phyloP scores from a whole-genome alignment of 1,140 invertebrate genomes.

The Contarinia nasturtii region DNA sequence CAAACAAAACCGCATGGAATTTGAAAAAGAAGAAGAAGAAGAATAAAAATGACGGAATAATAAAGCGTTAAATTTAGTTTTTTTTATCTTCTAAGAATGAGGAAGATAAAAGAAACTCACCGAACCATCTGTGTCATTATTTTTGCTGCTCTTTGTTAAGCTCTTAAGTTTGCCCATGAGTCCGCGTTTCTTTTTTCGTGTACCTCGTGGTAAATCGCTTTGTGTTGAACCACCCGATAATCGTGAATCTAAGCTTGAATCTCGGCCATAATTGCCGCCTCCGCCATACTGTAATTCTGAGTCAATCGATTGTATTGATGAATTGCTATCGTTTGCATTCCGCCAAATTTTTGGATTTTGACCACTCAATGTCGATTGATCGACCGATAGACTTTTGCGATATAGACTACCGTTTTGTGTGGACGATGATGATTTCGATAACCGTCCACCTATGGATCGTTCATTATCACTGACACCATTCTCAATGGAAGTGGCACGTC shows the following conservation, averaged over 20 bases:
- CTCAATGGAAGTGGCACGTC: constrained; percentile 27
- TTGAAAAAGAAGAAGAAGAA: no score
- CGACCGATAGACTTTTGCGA: constrained; percentile 48
- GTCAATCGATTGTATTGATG: constrained; percentile 58
- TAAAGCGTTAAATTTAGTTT: neutral
- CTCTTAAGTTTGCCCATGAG: constrained; percentile 67
- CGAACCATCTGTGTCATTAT: constrained; percentile 24
- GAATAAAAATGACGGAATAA: no score
- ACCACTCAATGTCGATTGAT: constrained; percentile 38
- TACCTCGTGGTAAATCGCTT: constrained; percentile 51
- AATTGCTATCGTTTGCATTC: constrained; percentile 57
- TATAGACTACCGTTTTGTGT: constrained; percentile 35
- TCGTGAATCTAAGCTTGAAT: constrained; percentile 32
- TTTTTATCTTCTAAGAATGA: no score
- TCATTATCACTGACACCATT: constrained; percentile 21
- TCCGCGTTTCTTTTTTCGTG: constrained; percentile 65
- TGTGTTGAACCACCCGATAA: constrained; percentile 66
- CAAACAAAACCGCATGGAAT: neutral
- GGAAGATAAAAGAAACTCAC: constrained; percentile 7
- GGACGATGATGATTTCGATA: constrained; percentile 23
- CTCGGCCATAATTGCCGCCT: constrained; percentile 22
- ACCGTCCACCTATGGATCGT: constrained; percentile 18
- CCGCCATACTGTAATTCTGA: constrained; percentile 27
- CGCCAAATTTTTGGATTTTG: constrained; percentile 35
- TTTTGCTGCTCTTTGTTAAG: constrained; percentile 53